These are phyloP conservation scores for Rhombomys opimus DNA, from an alignment of 2,113 vertebrate species.

Conservation along the genomic window DNA sequence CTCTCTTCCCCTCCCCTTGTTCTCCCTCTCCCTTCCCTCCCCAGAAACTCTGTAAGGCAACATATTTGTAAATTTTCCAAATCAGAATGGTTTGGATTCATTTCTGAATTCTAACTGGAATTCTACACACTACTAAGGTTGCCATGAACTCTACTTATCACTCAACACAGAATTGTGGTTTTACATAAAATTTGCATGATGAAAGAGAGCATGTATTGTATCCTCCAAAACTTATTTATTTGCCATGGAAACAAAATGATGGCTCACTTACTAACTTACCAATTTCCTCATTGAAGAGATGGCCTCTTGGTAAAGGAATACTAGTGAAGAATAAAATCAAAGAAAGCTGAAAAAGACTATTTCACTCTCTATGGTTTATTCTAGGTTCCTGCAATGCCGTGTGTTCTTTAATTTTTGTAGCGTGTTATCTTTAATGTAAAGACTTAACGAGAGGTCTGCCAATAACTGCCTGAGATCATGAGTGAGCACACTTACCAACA, in stretches of 20 bases:
- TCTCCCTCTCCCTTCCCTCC: neutral
- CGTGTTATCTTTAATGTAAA: neutral
- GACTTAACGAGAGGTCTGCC: neutral
- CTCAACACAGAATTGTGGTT: slow-evolving; percentile 55
- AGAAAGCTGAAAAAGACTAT: neutral
- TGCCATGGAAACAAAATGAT: slow-evolving; percentile 60
- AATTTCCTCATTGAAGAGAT: slow-evolving; percentile 3
- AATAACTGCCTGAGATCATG: neutral
- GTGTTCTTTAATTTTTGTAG: neutral
- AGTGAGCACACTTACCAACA: neutral
- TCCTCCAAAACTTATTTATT: slow-evolving; percentile 57
- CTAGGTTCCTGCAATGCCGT: neutral
- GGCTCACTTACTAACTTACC: neutral
- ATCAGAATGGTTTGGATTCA: slow-evolving; percentile 24
- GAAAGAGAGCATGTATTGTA: slow-evolving; percentile 49
- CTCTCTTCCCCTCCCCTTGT: neutral
- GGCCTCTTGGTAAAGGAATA: neutral
- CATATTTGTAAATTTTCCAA: slow-evolving; percentile 64
- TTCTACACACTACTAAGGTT: neutral
- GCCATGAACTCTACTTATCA: slow-evolving; percentile 36
- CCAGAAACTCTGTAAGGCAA: neutral
- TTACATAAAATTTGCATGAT: slow-evolving; percentile 59
- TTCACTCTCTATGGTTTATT: neutral
- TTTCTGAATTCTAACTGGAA: slow-evolving; percentile 64
- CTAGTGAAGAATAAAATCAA: neutral